Percentiles rank a stretch among this genome's conserved stretches.
Evolutionary conservation across 2,888 invertebrate genomes (phyloP).

Genomic region (Parelbella ahira): DNA sequence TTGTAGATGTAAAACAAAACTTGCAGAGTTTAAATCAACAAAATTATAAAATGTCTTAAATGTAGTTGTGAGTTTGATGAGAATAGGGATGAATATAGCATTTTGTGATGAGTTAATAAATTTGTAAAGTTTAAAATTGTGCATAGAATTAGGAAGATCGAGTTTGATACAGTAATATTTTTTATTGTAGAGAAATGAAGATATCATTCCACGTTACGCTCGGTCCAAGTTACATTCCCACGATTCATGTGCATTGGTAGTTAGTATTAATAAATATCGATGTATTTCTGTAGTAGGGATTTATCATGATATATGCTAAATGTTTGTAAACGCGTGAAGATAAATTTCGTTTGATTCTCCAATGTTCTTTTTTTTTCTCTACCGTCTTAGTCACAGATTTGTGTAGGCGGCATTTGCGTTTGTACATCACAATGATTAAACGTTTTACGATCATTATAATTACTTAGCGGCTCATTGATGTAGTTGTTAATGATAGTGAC

Average conservation of each 20-base stretch:
- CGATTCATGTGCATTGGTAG: slow-evolving; percentile 22
- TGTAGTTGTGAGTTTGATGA: not conserved
- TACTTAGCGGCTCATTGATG: too few species aligned
- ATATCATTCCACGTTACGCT: slow-evolving; percentile 34
- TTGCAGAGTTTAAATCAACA: too few species aligned
- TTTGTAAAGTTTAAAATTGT: slow-evolving; percentile 9
- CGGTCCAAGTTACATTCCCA: slow-evolving; percentile 45
- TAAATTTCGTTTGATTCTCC: too few species aligned
- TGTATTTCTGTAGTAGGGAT: not conserved
- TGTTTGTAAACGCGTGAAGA: too few species aligned
- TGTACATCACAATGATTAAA: too few species aligned
- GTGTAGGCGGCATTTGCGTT: too few species aligned
- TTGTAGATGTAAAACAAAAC: not conserved
- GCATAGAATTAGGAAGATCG: slow-evolving; percentile 29
- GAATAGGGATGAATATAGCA: slow-evolving; percentile 28
- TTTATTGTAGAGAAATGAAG: slow-evolving; percentile 57
- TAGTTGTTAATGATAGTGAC: too few species aligned
- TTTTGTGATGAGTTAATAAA: too few species aligned
- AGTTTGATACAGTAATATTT: slow-evolving; percentile 55
- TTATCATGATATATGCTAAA: slow-evolving; percentile 15
- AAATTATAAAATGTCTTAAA: not conserved
- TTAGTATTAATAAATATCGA: slow-evolving; percentile 22
- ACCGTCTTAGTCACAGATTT: too few species aligned
- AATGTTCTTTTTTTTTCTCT: too few species aligned
- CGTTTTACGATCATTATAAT: too few species aligned